A percentile compares a stretch with the other conserved stretches of the same genome.
Conservation (phyloP, 2,797 vertebrate species). For the Schizopygopsis malacanthus region DNA sequence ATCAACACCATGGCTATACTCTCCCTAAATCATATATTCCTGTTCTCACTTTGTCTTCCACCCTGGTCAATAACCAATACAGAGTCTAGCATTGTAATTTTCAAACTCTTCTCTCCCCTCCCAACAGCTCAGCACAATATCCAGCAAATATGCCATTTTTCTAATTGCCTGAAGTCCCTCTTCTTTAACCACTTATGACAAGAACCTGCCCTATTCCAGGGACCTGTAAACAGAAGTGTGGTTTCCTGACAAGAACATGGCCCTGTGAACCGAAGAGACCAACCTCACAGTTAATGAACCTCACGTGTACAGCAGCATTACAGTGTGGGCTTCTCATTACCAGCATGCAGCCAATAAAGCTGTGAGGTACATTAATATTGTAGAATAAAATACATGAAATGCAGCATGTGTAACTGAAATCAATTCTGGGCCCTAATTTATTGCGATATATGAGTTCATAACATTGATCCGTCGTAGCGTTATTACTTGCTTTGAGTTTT, state of each 20-base stretch:
- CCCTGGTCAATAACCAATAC: slow-evolving; percentile 9
- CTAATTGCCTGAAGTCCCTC: slow-evolving; percentile 45
- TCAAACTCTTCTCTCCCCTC: neutral
- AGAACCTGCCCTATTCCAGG: slow-evolving; percentile 26
- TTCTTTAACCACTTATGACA: slow-evolving; percentile 34
- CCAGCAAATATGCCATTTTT: slow-evolving; percentile 42
- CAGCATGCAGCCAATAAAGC: slow-evolving; percentile 38
- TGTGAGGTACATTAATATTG: slow-evolving; percentile 45
- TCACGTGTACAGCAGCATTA: slow-evolving; percentile 30
- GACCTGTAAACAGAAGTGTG: slow-evolving; percentile 32
- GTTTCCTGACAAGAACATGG: slow-evolving; percentile 35
- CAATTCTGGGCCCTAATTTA: slow-evolving; percentile 52
- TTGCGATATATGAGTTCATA: slow-evolving; percentile 43
- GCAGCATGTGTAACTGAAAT: slow-evolving; percentile 47
- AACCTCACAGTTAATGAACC: slow-evolving; percentile 42
- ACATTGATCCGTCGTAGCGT: slow-evolving; percentile 43
- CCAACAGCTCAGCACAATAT: neutral
- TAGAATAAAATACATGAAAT: slow-evolving; percentile 43
- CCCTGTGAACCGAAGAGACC: slow-evolving; percentile 40
- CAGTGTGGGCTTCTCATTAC: slow-evolving; percentile 46
- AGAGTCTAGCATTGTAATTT: neutral
- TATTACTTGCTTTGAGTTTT: slow-evolving; percentile 52
- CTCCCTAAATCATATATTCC: slow-evolving; percentile 12
- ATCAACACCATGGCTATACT: neutral
- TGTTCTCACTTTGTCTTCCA: neutral